These are phyloP conservation scores for Bombylius major DNA, from an alignment of 2,888 invertebrate species.

Conservation along the genomic window DNA sequence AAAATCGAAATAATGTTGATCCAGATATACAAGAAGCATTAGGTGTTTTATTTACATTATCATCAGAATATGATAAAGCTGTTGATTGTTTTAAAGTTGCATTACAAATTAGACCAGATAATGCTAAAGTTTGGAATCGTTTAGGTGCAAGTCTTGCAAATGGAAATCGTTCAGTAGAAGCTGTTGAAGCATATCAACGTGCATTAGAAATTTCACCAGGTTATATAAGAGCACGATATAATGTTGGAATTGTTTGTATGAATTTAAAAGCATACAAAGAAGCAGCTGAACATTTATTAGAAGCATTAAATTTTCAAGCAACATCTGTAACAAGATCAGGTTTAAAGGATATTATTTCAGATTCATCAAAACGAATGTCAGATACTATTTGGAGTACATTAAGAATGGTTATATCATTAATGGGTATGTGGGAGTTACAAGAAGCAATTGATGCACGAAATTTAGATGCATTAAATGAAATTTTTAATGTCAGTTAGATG, in stretches of 20 bases:
- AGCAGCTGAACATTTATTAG: slow-evolving; percentile 89
- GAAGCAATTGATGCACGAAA: slow-evolving; percentile 48
- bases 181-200: slow-evolving; percentile 87
- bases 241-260: slow-evolving; percentile 95
- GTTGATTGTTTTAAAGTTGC: slow-evolving; percentile 92
- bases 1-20: slow-evolving; percentile 62
- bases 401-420: slow-evolving; percentile 72
- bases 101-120: slow-evolving; percentile 57
- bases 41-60: slow-evolving; percentile 89
- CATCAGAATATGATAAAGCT: slow-evolving; percentile 90
- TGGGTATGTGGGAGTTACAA: slow-evolving; percentile 55
- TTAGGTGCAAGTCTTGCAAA: slow-evolving; percentile 96
- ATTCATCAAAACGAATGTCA: slow-evolving; percentile 50
- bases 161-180: slow-evolving; percentile 87
- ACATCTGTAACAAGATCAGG: slow-evolving; percentile 39
- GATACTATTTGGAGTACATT: slow-evolving; percentile 91
- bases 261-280: slow-evolving; percentile 89
- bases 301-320: slow-evolving; percentile 85
- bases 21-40: slow-evolving; percentile 87
- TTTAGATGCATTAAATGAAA: slow-evolving; percentile 30
- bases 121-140: slow-evolving; percentile 92
- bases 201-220: slow-evolving; percentile 88
- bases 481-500: background rate
- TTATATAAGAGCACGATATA: slow-evolving; percentile 92
- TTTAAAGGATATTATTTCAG: slow-evolving; percentile 44